Base-by-base conservation (phyloP, 1,140 invertebrate species). In the Bombus soroeensis region DNA sequence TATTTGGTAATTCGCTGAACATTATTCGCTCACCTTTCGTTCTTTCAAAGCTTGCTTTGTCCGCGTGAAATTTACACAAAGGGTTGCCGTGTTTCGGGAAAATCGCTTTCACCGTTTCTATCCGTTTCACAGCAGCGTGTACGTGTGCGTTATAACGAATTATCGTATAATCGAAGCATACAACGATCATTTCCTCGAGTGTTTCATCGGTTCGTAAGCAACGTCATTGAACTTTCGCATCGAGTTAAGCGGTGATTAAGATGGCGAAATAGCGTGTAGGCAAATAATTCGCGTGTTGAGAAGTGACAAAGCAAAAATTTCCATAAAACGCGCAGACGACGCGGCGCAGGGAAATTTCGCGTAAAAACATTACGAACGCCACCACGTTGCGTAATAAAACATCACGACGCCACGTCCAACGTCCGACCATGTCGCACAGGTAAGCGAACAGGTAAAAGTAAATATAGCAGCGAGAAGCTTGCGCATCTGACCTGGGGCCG, bases 401-500 rank as follows among this genome's bases (percentile, higher is more conserved):
- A 64, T 73, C 6, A 53, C 47, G 18, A 53, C 47, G 47, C 18
- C 18, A 72, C 37, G 64, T 57, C 13, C 3, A 59, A 53, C 47
- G 47, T 53, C 18, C 0, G 15, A 3, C 41, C 64, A 32, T 76
- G 62, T 68, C 73, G 73, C 53, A 28, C 32, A 64, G 53, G 13
- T 74, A 64, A 64, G 13, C 81, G 74, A 70, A 70, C 64, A 57
- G 43, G 82, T 70, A 39, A 8, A 41, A 77, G 74, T 78, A 78
- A 83, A 78, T 79, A 71, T 71, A 59, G 66, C 74, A n/a, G 10
- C 10, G 43, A 53, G 59, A 68, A 62, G 82, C 34, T 79, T 37
- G 75, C 66, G 82, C 82, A 79, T 79, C 82, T 79, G 68, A 84
- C 66, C 83, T 77, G 74, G 47, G 64, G 25, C 34, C 22, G 64